Evolutionary conservation across 2,113 vertebrate genomes (phyloP).

Genomic region (Upupa epops): DNA sequence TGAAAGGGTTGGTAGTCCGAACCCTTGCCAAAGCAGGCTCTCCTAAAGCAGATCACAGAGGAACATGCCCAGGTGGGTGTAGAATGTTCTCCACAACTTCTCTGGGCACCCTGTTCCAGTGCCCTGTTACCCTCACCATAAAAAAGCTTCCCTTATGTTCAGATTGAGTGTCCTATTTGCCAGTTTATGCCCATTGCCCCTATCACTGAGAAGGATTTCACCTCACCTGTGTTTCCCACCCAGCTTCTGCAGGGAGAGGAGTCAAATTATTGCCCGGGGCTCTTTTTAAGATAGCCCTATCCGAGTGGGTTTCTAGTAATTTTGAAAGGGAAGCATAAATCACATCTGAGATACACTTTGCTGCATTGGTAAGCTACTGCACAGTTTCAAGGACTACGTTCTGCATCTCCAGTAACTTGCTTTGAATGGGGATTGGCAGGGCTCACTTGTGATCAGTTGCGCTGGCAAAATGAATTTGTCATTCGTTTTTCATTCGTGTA

Average conservation of each 20-base stretch:
- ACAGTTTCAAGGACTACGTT: neutral
- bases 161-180: too few relatives aligned
- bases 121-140: too few relatives aligned
- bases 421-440: neutral
- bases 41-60: too few relatives aligned
- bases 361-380: neutral
- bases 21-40: too few relatives aligned
- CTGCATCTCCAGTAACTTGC: neutral
- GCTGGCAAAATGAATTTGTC: neutral
- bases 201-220: neutral
- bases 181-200: too few relatives aligned
- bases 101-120: too few relatives aligned
- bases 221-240: neutral
- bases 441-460: neutral
- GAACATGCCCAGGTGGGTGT: too few relatives aligned
- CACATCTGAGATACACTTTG: neutral
- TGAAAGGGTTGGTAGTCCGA: too few relatives aligned
- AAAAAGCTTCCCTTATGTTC: too few relatives aligned
- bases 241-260: neutral
- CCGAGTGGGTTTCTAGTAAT: neutral
- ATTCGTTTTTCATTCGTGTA: neutral
- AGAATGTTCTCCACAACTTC: too few relatives aligned
- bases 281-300: neutral
- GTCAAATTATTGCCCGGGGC: neutral
- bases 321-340: neutral